Evolutionary conservation across 2,888 invertebrate species (phyloP), one percentile per base, ranked within the genome.

Genomic region (Drosophila lutescens): DNA sequence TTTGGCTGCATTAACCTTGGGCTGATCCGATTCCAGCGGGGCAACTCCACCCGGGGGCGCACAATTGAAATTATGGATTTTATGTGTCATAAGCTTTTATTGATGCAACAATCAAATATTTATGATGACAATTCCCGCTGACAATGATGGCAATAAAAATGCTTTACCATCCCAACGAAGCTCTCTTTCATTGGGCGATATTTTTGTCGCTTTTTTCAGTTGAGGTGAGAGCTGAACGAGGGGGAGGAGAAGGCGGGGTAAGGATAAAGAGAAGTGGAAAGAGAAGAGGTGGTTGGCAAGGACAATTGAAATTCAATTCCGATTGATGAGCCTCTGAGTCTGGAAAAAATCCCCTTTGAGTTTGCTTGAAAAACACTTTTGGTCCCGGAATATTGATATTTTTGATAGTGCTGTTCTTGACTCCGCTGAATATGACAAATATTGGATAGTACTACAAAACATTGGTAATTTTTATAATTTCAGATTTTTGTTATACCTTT

Each of bases 41-140:
- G 15, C 23, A 20, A 34, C 23, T 38, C 23, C 50, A 23, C 55
- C 86, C 71, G 40, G 74, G 79, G 84, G 38, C 62, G 78, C 79
- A 84, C 88, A 85, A 85, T 85, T 85, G 85, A 85, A 86, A 85
- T 85, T 85, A 88, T 86, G 88, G 85, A 85, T 88, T 85, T 85
- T 85, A 85, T 85, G 84, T 85, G 85, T 85, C 85, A 85, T 85
- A 80, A 88, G 88, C 84, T 88, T 84, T 88, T 85, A 85, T 85
- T 85, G 85, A 88, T 88, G 85, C 88, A 88, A 86, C 88, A 88
- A 85, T 85, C 85, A 85, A 85, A 85, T 88, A 85, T 85, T 85
- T 85, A 85, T 85, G 88, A 88, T 86, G 84, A 84, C 88, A 87
- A 84, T 86, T 81, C 82, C 71, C 87, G 82, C 80, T 81, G 82